Conservation (phyloP, 2,797 vertebrate species). For the Diceros bicornis region DNA sequence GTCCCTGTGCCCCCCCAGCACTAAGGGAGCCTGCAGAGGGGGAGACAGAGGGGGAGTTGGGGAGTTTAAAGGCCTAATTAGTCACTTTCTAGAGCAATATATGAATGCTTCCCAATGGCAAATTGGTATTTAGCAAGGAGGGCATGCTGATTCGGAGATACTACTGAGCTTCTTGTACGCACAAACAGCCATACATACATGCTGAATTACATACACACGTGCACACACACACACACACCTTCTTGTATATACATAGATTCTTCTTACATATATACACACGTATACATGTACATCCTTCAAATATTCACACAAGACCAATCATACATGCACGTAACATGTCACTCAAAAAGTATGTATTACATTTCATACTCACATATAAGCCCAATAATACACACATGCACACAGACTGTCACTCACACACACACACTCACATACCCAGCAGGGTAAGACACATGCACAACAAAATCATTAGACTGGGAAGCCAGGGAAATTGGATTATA, state of each 20-base stretch:
- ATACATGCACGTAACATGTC: neutral
- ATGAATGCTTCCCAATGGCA: constrained; percentile 79
- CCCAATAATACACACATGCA: neutral
- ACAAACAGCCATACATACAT: neutral
- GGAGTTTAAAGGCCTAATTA: constrained; percentile 86
- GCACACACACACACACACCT: neutral
- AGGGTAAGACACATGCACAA: neutral
- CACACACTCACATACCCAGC: neutral
- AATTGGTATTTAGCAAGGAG: constrained; percentile 77
- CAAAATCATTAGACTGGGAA: constrained; percentile 12
- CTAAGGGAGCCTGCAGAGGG: constrained; percentile 74
- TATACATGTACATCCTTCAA: neutral
- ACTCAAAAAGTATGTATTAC: neutral
- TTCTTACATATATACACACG: neutral
- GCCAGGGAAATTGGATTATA: neutral
- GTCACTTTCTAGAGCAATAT: constrained; percentile 80
- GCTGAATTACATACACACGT: neutral
- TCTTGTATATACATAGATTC: neutral
- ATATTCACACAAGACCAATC: neutral
- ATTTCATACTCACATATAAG: neutral
- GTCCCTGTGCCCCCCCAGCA: constrained; percentile 81
- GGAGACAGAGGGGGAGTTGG: constrained; percentile 75
- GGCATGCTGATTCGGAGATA: constrained; percentile 70
- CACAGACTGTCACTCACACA: neutral
- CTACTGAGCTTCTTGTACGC: neutral